Percentiles rank a stretch among this genome's conserved stretches.
Conservation (phyloP, 2,113 vertebrate species). For the Panthera uncia region DNA sequence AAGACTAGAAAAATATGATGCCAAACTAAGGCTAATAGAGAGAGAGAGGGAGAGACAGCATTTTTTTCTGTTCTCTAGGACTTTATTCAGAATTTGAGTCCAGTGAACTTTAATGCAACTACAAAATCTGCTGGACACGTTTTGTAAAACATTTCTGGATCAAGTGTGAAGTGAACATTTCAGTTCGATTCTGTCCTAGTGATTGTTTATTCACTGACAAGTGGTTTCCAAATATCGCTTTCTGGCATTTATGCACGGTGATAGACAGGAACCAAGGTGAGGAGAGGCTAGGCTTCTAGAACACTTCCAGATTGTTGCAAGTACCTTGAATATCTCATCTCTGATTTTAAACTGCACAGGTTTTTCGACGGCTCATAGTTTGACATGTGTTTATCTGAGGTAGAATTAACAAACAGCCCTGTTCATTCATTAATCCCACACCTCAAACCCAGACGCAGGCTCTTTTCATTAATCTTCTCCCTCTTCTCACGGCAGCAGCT, state of each 20-base stretch:
- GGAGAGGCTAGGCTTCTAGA: neutral
- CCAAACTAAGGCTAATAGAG: neutral
- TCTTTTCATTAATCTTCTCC: constrained; percentile 55
- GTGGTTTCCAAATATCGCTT: neutral
- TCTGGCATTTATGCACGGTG: neutral
- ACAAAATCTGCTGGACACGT: neutral
- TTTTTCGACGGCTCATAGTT: constrained; percentile 56
- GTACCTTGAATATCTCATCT: neutral
- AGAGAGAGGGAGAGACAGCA: neutral
- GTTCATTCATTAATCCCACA: constrained; percentile 74
- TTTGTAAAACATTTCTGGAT: constrained; percentile 30
- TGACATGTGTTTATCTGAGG: constrained; percentile 75
- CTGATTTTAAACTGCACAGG: constrained; percentile 44
- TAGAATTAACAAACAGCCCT: constrained; percentile 69
- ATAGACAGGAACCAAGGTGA: neutral
- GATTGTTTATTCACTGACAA: constrained; percentile 5
- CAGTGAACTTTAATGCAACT: neutral
- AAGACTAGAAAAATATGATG: neutral
- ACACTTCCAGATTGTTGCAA: neutral
- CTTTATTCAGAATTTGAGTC: neutral
- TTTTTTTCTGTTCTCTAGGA: neutral
- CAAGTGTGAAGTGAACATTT: neutral
- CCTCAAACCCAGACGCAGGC: constrained; percentile 48
- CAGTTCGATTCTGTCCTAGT: neutral
- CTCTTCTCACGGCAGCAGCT: constrained; percentile 59